A percentile compares a stretch with the other conserved stretches of the same genome.
Conservation (phyloP, 2,888 invertebrate species). For the Athetis lepigone region DNA sequence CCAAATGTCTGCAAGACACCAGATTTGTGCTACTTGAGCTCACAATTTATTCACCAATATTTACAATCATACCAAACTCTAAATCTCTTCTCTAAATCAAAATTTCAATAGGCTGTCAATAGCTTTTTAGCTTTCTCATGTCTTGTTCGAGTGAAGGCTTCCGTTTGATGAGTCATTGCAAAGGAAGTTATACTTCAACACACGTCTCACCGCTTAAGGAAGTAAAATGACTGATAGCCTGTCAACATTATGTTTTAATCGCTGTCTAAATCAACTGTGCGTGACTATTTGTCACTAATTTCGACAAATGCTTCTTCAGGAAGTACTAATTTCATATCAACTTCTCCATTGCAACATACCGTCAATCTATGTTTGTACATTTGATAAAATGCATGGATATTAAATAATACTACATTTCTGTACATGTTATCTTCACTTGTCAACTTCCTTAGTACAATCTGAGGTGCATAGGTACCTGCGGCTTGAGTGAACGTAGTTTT, state of each 20-base stretch:
- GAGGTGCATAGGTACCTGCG: constrained; percentile 37
- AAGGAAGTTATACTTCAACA: constrained; percentile 14
- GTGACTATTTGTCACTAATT: constrained; percentile 21
- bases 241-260: constrained; percentile 13
- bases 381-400: constrained; percentile 56
- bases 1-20: too few species aligned
- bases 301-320: constrained; percentile 33
- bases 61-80: not conserved
- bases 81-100: constrained; percentile 1
- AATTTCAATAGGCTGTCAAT: not conserved
- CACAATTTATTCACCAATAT: not conserved
- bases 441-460: constrained; percentile 64
- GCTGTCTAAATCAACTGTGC: not conserved
- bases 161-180: constrained; percentile 12
- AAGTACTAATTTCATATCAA: constrained; percentile 49
- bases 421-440: constrained; percentile 57
- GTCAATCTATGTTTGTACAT: constrained; percentile 57
- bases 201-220: not conserved
- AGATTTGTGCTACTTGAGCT: too few species aligned
- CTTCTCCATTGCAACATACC: constrained; percentile 60
- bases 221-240: constrained; percentile 17
- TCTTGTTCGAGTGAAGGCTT: constrained; percentile 18
- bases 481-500: constrained; percentile 42
- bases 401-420: constrained; percentile 50
- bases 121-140: constrained; percentile 1